Conservation (phyloP, 2,888 invertebrate species). For the Leptogaster cylindrica region DNA sequence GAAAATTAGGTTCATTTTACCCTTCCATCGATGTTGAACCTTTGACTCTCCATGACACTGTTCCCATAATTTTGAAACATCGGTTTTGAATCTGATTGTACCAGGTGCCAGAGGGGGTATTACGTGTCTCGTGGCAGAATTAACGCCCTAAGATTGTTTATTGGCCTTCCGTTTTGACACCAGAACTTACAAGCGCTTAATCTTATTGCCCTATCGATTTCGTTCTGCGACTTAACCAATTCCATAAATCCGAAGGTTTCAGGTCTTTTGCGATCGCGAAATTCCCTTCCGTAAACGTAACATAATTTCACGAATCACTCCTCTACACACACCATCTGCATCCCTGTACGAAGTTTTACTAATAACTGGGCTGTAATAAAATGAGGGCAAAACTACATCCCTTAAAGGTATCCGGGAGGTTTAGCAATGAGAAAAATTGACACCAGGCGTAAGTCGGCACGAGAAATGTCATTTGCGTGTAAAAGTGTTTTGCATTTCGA, state of each 20-base stretch:
- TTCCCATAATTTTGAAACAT: too few species aligned
- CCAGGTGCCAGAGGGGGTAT: constrained; percentile 16
- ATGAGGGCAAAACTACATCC: background rate
- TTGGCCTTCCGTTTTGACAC: constrained; percentile 10
- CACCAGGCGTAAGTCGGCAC: constrained; percentile 41
- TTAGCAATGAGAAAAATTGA: constrained; percentile 40
- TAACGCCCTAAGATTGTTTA: constrained; percentile 26
- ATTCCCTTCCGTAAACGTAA: constrained; percentile 14
- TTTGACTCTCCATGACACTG: too few species aligned
- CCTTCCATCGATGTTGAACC: too few species aligned
- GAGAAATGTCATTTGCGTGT: constrained; percentile 38
- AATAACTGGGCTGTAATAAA: constrained; percentile 24
- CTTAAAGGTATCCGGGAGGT: background rate
- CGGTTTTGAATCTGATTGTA: constrained; percentile 1
- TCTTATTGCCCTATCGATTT: constrained; percentile 23
- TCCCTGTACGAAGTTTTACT: background rate
- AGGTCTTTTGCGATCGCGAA: constrained; percentile 10
- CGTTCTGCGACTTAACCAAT: background rate
- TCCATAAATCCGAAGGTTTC: background rate
- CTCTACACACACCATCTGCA: background rate
- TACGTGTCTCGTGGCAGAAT: constrained; percentile 6
- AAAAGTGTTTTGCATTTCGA: constrained; percentile 40
- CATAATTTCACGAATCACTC: background rate
- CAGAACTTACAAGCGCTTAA: constrained; percentile 11
- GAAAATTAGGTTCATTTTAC: too few species aligned